phyloP scores from a whole-genome alignment of 2,888 invertebrate species.

The Falcaria lacertinaria region DNA sequence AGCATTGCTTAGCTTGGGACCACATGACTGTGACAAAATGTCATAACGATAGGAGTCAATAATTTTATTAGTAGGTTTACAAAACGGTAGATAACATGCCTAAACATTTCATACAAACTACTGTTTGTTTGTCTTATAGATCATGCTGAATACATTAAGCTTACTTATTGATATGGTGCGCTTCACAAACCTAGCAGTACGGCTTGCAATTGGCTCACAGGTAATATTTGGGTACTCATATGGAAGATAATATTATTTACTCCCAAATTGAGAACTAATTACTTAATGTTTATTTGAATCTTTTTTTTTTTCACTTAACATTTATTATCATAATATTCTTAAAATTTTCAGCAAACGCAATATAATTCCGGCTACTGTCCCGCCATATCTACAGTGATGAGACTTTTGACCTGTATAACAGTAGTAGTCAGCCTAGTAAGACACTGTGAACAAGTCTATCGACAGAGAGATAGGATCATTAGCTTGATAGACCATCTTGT shows the following conservation, averaged over 20 bases:
- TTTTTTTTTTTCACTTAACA: background rate
- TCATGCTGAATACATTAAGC: conserved; percentile 52
- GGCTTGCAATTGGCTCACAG: conserved; percentile 44
- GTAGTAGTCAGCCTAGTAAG: conserved; percentile 41
- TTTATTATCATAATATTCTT: background rate
- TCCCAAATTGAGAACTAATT: too few species aligned
- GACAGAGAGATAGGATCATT: conserved; percentile 41
- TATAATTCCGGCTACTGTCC: conserved; percentile 35
- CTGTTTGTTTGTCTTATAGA: conserved; percentile 39
- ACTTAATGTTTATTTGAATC: too few species aligned
- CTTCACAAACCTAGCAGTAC: conserved; percentile 47
- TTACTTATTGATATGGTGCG: conserved; percentile 57
- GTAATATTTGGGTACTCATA: conserved; percentile 23
- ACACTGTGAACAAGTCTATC: conserved; percentile 51
- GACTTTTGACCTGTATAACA: conserved; percentile 38
- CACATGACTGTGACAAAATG: too few species aligned
- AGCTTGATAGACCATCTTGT: conserved; percentile 48
- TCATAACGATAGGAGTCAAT: too few species aligned
- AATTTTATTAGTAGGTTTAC: too few species aligned
- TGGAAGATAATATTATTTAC: background rate
- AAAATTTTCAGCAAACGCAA: conserved; percentile 28
- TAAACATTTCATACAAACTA: too few species aligned
- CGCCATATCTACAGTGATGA: conserved; percentile 37
- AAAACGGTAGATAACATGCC: too few species aligned
- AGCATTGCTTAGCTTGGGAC: too few species aligned